Evolutionary conservation across 2,113 vertebrate species (phyloP), one percentile per base, ranked within the genome.

Genomic region (Xerus inauris): DNA sequence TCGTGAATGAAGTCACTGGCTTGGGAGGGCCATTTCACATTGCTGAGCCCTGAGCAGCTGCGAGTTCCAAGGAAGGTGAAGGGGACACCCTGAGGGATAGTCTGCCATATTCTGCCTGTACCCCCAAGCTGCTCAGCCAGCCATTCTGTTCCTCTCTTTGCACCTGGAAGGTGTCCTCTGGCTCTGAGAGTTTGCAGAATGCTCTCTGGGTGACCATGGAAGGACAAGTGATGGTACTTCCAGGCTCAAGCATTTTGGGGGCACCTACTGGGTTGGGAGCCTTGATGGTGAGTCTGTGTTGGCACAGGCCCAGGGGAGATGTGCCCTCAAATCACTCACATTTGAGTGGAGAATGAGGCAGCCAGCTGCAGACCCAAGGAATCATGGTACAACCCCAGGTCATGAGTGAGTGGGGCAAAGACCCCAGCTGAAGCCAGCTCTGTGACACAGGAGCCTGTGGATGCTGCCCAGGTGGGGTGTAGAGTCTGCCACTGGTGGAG

Each of bases 1-100:
- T 97, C 72, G 38, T 3, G 72, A 28, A 84, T 97, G 95, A 94
- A 87, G 4, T 96, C 97, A 94, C 62, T 6, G 12, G n/a, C 89
- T 91, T 73, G 91, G 73, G 91, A 96, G 91, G 90, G 73, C 72
- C 81, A 20, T 65, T 79, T 62, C 45, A 10, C 35, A 62, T 40
- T 32, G 42, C 83, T 26, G 38, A 83, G 79, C 65, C 87, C 73
- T 7, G 69, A 69, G 59, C 71, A 87, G 69, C 91, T 42, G 22
- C 71, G 82, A 89, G 35, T 87, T 95, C 79, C 30, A 2, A 51
- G 73, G 54, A 91, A 62, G 28, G 24, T 20, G 38, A 71, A 13
- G 65, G 85, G n/a, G 76, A 81, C 54, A 75, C 26, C 3, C 89
- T 28, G 57, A 85, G 81, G 45, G 47, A 7, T 28, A 32, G 86